Base-by-base conservation (phyloP, 2,113 vertebrate genomes). In the Apteryx mantelli region DNA sequence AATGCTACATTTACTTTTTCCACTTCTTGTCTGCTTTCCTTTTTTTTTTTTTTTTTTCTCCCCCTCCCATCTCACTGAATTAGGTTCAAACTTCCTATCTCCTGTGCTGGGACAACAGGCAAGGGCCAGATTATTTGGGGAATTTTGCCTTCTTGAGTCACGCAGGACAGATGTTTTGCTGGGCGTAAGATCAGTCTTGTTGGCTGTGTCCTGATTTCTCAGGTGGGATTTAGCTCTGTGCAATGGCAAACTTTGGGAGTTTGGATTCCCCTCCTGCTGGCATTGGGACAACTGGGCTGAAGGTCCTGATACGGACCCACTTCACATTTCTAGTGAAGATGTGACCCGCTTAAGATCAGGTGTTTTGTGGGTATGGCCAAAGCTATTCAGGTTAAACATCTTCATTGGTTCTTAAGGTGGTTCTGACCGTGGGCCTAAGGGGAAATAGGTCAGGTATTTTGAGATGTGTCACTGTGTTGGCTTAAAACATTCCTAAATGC, bases 321-420 rank as follows among this genome's bases (percentile, higher is more conserved):
- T 60, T 65, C 25, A 5, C 0, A 1, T 24, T 50, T 9, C 71
- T 3, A 14, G 82, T 70, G 82, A 36, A 60, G 34, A 46, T 50
- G 18, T 17, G 13, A 90, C 94, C 94, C 70, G 66, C 36, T 94
- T 92, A 50, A 7, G 78, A 28, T 87, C 89, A 82, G 82, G 65
- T 87, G 83, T 20, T 40, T 7, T 15, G 34, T 73, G 75, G 91
- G 34, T 53, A 55, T 8, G 52, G 82, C 89, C 30, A 20, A 55
- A 94, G 93, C 55, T 94, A 95, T 96, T 87, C 91, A 78, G 93
- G 95, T 90, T 96, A 95, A 95, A 74, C 65, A 46, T 5, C 83
- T 90, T 28, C 66, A 3, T 18, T 44, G 87, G 75, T 36, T 63
- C 89, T 56, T 44, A 3, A 21, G 86, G 86, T 1, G 6, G 36